Base-by-base conservation (phyloP, 92 coral and sea anemone genomes). In the Heteractis magnifica region DNA sequence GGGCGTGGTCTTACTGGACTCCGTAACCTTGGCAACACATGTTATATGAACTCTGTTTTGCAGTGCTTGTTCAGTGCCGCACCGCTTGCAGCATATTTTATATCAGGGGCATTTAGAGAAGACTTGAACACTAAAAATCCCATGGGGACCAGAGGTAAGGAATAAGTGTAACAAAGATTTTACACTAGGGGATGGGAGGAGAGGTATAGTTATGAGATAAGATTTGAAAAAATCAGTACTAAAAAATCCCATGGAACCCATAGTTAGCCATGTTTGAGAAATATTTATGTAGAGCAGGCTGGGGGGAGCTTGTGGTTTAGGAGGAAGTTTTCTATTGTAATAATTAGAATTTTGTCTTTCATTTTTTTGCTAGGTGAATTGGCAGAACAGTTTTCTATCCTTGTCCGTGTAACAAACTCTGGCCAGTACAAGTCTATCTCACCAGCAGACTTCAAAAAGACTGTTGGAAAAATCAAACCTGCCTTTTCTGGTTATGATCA, bases 11-110 rank as follows among this genome's bases (percentile, higher is more conserved):
- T 92, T 23, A 95, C 98, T 8, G 98, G 98, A 19, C 90, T 95
- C 5, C 95, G 98, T 76, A 95, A 95, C 90, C 94, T 95, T 65
- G 98, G 98, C 44, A 95, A 95, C 85, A 94, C 98, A 19, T 95
- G 98, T 71, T 95, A 95, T 70, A 95, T 95, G 98, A 95, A 90
- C 87, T 95, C 98, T 7, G 98, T 95, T 11, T 84, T 95, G 62
- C 98, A 95, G 87, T 95, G 98, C 84, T 88, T 95, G 60, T 88
- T 94, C 51, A 89, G 90, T 82, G 90, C 94, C 11, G 89, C 98
- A 77, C 98, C 98, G 56, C 84, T 95, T 79, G 92, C 94, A 4
- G 94, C 89, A 19, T 95, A 89, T 80, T 94, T 95, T 70, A 87
- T 95, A 8, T 92, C 97, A 8, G 95, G 98, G 11, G 87, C 85